Conservation (phyloP, 2,797 vertebrate genomes). For the Hippoglossus hippoglossus region DNA sequence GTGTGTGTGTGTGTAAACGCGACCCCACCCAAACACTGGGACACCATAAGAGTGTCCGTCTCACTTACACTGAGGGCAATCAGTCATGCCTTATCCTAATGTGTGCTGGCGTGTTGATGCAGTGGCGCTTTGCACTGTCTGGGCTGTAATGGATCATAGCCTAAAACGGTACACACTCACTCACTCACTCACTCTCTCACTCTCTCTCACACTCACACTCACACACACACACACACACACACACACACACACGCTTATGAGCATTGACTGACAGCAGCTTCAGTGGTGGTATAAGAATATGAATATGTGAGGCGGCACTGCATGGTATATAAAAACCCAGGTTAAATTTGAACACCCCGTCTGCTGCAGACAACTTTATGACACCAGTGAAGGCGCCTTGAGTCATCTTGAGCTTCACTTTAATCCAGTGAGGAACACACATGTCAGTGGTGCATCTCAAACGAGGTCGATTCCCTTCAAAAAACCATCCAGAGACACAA, state of each 20-base stretch:
- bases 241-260: slow-evolving; percentile 12
- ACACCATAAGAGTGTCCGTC: slow-evolving; percentile 54
- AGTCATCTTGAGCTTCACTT: slow-evolving; percentile 51
- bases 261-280: slow-evolving; percentile 60
- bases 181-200: not conserved
- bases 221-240: slow-evolving; percentile 5
- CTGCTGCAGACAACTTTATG: slow-evolving; percentile 37
- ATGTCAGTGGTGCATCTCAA: not conserved
- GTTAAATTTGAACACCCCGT: slow-evolving; percentile 52
- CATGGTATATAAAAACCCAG: slow-evolving; percentile 36
- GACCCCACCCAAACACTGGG: slow-evolving; percentile 48
- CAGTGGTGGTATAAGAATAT: slow-evolving; percentile 59
- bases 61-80: slow-evolving; percentile 60
- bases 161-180: slow-evolving; percentile 49
- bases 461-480: not conserved
- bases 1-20: slow-evolving; percentile 2
- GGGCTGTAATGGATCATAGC: slow-evolving; percentile 50
- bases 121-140: slow-evolving; percentile 65
- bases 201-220: too few relatives aligned
- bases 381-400: slow-evolving; percentile 2
- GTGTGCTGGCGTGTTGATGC: slow-evolving; percentile 50
- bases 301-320: slow-evolving; percentile 23
- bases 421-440: slow-evolving; percentile 26
- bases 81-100: slow-evolving; percentile 59
- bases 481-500: too few relatives aligned